phyloP scores from a whole-genome alignment of 2,888 invertebrate genomes.

The Eremobia ochroleuca region DNA sequence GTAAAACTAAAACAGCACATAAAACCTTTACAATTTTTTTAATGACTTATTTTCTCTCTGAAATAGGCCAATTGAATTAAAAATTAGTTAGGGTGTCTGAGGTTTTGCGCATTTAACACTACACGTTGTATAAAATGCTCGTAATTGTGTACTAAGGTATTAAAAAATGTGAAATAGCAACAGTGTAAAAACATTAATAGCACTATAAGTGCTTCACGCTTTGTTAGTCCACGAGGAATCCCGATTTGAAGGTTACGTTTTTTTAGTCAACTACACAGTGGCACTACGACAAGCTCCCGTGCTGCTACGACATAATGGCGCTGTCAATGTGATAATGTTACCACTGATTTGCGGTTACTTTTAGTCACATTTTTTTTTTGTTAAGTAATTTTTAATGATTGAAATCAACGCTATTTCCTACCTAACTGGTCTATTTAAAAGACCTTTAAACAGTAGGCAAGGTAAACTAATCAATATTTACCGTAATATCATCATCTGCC shows the following conservation, averaged over 20 bases:
- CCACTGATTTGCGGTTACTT: neutral
- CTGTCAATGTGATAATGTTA: neutral
- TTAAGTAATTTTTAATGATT: neutral
- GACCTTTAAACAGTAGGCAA: neutral
- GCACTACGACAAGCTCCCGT: neutral
- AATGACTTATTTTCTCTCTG: too few relatives aligned
- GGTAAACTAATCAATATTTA: neutral
- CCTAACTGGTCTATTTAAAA: neutral
- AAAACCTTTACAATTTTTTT: too few relatives aligned
- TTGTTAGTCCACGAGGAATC: constrained; percentile 19
- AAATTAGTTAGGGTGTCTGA: too few relatives aligned
- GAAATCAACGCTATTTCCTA: neutral
- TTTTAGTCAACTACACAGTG: neutral
- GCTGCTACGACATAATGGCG: neutral
- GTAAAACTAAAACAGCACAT: too few relatives aligned
- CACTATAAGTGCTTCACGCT: constrained; percentile 41
- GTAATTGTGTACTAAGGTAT: neutral
- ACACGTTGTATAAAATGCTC: too few relatives aligned
- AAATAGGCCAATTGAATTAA: too few relatives aligned
- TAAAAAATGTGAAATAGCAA: constrained; percentile 15
- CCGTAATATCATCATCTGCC: neutral
- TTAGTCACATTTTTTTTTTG: neutral
- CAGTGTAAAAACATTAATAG: constrained; percentile 7
- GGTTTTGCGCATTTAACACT: too few relatives aligned
- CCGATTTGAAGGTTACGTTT: constrained; percentile 31